phyloP scores from a whole-genome alignment of 2,888 invertebrate genomes.

The Ditula angustiorana region DNA sequence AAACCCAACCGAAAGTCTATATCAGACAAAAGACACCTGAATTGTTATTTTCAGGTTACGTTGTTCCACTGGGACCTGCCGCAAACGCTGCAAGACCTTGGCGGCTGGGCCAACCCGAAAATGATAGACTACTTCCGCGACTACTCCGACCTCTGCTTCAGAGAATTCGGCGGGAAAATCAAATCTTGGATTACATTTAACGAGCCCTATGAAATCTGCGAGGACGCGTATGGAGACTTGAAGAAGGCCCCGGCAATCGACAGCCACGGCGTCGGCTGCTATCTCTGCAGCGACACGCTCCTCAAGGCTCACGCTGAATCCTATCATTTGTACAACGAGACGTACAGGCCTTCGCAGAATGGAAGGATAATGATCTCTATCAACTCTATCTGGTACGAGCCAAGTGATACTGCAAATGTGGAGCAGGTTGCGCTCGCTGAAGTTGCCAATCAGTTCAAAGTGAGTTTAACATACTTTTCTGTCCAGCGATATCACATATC shows the following conservation, averaged over 20 bases:
- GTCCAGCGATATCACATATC: no score
- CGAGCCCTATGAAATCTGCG: conserved; percentile 86
- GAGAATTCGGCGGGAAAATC: conserved; percentile 83
- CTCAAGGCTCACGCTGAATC: conserved; percentile 88
- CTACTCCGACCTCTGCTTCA: conserved; percentile 83
- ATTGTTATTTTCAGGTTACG: conserved; percentile 76
- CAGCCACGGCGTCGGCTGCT: conserved; percentile 86
- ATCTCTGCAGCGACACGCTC: conserved; percentile 87
- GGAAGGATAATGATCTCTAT: conserved; percentile 84
- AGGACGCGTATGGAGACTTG: conserved; percentile 81
- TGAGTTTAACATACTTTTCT: conserved; percentile 47
- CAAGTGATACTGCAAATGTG: conserved; percentile 69
- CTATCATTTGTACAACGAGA: conserved; percentile 87
- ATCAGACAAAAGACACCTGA: conserved; percentile 5
- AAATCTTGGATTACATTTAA: conserved; percentile 90
- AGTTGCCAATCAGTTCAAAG: conserved; percentile 82
- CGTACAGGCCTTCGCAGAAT: conserved; percentile 83
- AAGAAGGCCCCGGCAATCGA: conserved; percentile 83
- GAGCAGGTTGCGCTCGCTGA: conserved; percentile 78
- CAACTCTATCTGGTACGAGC: conserved; percentile 83
- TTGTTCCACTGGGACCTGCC: conserved; percentile 90
- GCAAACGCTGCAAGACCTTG: conserved; percentile 83
- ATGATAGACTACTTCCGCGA: conserved; percentile 84
- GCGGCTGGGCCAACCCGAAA: conserved; percentile 83
- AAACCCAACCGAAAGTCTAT: no score